phyloP scores from a whole-genome alignment of 2,888 invertebrate species.

The Eupithecia pulchellata region DNA sequence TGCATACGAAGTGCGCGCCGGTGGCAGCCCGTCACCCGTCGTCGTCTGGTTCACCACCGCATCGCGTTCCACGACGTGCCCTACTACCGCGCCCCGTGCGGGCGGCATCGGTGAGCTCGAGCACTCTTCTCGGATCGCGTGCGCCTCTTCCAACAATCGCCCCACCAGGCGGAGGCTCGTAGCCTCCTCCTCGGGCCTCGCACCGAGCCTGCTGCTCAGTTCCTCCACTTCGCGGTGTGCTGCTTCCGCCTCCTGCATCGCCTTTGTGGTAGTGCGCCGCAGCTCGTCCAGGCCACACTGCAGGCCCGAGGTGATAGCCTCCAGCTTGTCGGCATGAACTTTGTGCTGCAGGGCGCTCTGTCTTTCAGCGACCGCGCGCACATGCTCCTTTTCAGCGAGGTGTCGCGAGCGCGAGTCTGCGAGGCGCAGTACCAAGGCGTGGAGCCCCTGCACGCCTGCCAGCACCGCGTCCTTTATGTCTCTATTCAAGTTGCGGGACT shows the following conservation, averaged over 20 bases:
- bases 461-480: constrained; percentile 12
- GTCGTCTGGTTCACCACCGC: too few species aligned
- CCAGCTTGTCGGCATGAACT: not conserved
- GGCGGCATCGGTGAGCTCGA: too few species aligned
- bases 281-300: constrained; percentile 4
- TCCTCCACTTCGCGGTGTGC: not conserved
- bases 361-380: not conserved
- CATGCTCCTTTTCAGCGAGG: constrained; percentile 2
- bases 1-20: not conserved
- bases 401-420: constrained; percentile 7
- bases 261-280: not conserved
- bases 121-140: too few species aligned
- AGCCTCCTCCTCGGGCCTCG: too few species aligned
- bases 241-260: not conserved
- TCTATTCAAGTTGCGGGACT: not conserved
- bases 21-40: not conserved
- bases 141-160: too few species aligned
- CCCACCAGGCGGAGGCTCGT: too few species aligned
- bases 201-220: not conserved
- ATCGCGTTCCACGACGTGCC: too few species aligned
- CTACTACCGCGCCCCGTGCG: not conserved
- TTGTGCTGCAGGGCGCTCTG: not conserved
- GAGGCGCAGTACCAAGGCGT: constrained; percentile 5
- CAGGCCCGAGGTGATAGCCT: not conserved
- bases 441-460: not conserved